A percentile compares a stretch with the other conserved stretches of the same genome.
Conservation (phyloP, 2,113 vertebrate genomes). For the Sapajus apella region DNA sequence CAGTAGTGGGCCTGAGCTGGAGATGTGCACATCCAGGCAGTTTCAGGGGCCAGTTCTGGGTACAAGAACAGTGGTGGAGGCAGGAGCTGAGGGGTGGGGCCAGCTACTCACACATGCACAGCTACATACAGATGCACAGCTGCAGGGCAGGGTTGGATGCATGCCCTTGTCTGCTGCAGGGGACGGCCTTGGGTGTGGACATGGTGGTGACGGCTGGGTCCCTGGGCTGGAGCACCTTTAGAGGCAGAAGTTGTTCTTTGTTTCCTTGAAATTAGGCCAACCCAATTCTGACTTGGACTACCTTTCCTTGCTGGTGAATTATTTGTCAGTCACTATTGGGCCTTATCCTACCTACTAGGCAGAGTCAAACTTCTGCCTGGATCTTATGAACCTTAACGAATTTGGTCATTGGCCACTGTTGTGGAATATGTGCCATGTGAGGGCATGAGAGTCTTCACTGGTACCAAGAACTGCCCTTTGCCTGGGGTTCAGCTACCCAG, state of each 20-base stretch:
- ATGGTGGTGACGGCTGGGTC: no score
- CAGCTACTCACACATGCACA: background rate
- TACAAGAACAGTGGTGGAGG: no score
- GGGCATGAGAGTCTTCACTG: background rate
- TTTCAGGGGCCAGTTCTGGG: background rate
- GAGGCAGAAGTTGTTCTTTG: background rate
- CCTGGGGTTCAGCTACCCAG: background rate
- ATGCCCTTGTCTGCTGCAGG: background rate
- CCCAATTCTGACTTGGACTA: background rate
- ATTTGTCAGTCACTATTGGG: background rate
- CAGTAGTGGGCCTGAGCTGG: background rate
- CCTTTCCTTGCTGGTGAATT: background rate
- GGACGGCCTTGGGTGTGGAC: background rate
- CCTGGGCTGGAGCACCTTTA: background rate
- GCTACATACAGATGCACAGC: background rate
- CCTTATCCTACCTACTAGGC: background rate
- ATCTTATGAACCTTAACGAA: background rate
- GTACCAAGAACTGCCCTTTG: background rate
- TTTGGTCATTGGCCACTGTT: background rate
- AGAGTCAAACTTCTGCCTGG: background rate
- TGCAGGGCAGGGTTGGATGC: no score
- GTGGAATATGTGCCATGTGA: background rate
- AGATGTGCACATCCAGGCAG: background rate
- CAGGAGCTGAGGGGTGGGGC: rapidly evolving
- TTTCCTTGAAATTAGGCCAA: background rate